Base-by-base conservation (phyloP, 2,888 invertebrate genomes). In the Chironomus riparius region DNA sequence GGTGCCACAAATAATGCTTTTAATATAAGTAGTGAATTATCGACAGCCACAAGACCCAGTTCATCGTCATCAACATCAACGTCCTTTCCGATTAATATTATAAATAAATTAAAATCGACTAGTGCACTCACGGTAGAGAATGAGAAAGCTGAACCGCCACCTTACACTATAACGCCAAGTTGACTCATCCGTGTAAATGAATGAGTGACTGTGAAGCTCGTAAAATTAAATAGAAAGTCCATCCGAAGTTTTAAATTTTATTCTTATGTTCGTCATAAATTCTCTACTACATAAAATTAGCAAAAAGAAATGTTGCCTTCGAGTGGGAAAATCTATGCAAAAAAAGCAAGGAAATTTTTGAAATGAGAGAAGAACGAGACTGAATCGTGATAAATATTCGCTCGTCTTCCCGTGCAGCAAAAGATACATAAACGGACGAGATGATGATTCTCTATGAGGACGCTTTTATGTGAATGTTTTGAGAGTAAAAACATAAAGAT, bases 1-100 rank as follows among this genome's bases (percentile, higher is more conserved):
- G 72, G 72, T n/a, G 62, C 72, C 10, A 68, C 74, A 47, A 74
- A 48, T 65, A 74, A 65, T 68, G 68, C 68, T 6, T 68, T 74
- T 65, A 68, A 28, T 68, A 21, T 68, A 74, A 68, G 22, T 22
- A 74, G 48, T 24, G 68, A 65, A 47, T 73, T 38, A 47, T 62
- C 73, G n/a, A 69, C 15, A 15, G 21, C 47, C 13, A 47, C 50
- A 18, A n/a, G 38, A 15, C 38, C 72, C 7, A 65, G 24, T 22
- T 74, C 74, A 13, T 48, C 69, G 6, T 18, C 21, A 69, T 22
- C 69, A 18, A 18, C 38, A 6, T 69, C 69, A 15, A 18, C 48
- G 13, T 65, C 48, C n/a, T 74, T 22, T 68, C 65, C 74, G 13
- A 74, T 10, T 28, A 68, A 6, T n/a, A 74, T 74, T 47, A 74